Percentiles rank a stretch among this genome's conserved stretches.
Evolutionary conservation across 2,113 vertebrate species (phyloP).

Genomic region (Ceuthmochares aereus): DNA sequence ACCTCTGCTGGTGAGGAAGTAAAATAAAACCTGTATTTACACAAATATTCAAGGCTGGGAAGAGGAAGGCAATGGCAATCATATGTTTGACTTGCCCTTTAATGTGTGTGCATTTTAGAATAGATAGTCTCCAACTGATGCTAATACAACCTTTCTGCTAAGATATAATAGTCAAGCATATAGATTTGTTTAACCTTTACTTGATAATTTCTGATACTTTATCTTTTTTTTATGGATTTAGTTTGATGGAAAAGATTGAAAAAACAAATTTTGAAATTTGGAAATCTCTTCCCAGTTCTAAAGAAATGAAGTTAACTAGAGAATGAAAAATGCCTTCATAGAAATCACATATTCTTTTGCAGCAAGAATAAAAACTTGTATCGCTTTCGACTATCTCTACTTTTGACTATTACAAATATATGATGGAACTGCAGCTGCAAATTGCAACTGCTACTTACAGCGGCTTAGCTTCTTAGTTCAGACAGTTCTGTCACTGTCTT

Average conservation of each 20-base stretch:
- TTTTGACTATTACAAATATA: not conserved
- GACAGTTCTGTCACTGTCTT: not conserved
- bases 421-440: not conserved
- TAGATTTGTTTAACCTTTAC: not conserved
- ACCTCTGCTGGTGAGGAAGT: constrained; percentile 15
- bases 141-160: not conserved
- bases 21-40: constrained; percentile 43
- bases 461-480: not conserved
- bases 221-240: not conserved
- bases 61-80: not conserved
- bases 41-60: constrained; percentile 40
- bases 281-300: not conserved
- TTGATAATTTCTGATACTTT: not conserved
- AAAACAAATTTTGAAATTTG: not conserved
- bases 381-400: not conserved
- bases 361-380: not conserved
- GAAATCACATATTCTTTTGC: not conserved
- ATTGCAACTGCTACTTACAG: not conserved
- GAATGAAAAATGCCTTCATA: not conserved
- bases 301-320: not conserved
- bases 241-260: not conserved
- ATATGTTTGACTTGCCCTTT: constrained; percentile 29
- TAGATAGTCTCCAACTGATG: not conserved
- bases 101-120: constrained; percentile 23
- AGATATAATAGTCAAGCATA: not conserved